A percentile compares a stretch with the other conserved stretches of the same genome.
Conservation (phyloP, 2,113 vertebrate genomes). For the Struthidea cinerea region DNA sequence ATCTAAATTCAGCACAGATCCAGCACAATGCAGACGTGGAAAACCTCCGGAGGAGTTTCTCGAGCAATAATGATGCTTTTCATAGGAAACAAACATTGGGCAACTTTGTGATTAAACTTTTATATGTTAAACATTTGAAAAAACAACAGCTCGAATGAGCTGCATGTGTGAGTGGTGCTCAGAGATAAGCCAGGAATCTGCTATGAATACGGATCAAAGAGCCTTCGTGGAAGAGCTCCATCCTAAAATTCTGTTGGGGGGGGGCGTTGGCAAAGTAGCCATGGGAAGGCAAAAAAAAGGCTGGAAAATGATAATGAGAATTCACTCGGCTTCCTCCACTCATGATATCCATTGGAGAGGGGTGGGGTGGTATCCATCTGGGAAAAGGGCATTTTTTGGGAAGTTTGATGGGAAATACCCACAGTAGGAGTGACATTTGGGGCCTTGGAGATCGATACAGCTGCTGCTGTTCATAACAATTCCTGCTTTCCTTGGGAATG, state of each 20-base stretch:
- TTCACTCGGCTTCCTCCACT: neutral
- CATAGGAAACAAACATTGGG: neutral
- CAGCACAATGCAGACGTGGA: rapidly evolving
- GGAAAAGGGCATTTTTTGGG: neutral
- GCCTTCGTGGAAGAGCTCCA: neutral
- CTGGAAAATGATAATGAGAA: neutral
- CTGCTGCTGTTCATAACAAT: neutral
- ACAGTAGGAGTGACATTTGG: neutral
- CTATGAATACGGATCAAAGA: conserved; percentile 39
- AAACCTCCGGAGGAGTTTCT: neutral
- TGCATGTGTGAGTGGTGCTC: conserved; percentile 34
- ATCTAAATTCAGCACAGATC: neutral
- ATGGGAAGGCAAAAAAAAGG: neutral
- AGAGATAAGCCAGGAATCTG: conserved; percentile 45
- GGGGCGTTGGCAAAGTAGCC: neutral
- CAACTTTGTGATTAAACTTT: conserved; percentile 37
- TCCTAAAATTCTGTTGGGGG: neutral
- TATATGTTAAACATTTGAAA: conserved; percentile 11
- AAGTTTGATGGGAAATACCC: neutral
- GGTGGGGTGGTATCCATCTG: neutral
- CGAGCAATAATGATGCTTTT: neutral
- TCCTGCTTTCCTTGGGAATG: neutral
- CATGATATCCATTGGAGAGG: neutral
- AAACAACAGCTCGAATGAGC: neutral
- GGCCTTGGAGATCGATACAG: neutral